phyloP scores from a whole-genome alignment of 2,888 invertebrate species.

The Lucinisca nassula region DNA sequence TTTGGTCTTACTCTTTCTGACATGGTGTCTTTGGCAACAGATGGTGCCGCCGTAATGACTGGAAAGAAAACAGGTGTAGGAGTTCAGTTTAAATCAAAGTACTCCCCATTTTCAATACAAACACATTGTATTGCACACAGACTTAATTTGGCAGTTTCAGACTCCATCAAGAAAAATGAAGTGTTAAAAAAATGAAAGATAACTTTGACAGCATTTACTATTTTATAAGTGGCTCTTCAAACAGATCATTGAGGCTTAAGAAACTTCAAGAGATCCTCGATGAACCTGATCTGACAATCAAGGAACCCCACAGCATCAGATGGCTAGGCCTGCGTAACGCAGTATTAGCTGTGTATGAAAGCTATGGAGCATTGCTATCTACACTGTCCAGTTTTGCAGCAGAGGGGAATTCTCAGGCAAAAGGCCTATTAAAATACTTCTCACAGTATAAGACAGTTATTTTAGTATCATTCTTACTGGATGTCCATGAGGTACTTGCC shows the following conservation, averaged over 20 bases:
- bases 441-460: conserved; percentile 45
- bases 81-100: background rate
- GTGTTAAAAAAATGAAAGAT: conserved; percentile 51
- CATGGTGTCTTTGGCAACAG: conserved; percentile 44
- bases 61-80: conserved; percentile 26
- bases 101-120: conserved; percentile 5
- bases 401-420: conserved; percentile 38
- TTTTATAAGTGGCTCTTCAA: conserved; percentile 56
- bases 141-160: conserved; percentile 54
- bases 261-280: conserved; percentile 52
- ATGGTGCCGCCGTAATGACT: conserved; percentile 41
- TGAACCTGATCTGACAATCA: conserved; percentile 57
- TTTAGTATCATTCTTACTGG: conserved; percentile 51
- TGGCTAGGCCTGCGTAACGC: conserved; percentile 65
- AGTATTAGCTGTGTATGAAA: conserved; percentile 57
- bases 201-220: conserved; percentile 56
- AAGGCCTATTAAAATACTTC: conserved; percentile 55
- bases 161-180: conserved; percentile 59
- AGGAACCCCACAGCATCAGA: conserved; percentile 56
- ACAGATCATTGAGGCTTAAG: conserved; percentile 38
- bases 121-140: conserved; percentile 60
- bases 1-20: background rate
- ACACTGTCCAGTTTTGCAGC: conserved; percentile 55
- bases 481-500: conserved; percentile 54
- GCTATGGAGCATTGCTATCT: conserved; percentile 47